Evolutionary conservation across 2,113 vertebrate genomes (phyloP), one percentile per base, ranked within the genome.

Genomic region (Charina bottae): DNA sequence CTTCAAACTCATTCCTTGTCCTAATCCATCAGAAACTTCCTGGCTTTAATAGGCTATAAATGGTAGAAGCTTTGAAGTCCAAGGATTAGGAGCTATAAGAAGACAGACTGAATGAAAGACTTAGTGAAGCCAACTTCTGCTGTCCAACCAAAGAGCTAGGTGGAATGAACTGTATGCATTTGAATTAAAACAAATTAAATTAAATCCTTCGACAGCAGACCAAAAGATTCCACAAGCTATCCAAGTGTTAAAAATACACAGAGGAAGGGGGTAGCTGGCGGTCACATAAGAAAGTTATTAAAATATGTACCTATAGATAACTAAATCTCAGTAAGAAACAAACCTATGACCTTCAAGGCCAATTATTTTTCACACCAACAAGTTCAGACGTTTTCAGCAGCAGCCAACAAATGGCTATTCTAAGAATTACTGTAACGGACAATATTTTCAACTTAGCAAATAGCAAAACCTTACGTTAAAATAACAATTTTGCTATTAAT

Each of bases 21-120:
- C 97, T 98, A 97, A 98, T 97, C 97, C 97, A 97, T 98, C 98
- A 98, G 98, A 98, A 98, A 97, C 98, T 98, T 98, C 98, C 97
- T 98, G 97, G 95, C 97, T 97, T 97, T 98, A 98, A 98, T 97
- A 96, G 97, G 98, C 98, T 97, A 98, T 98, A 98, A 98, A 98
- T 97, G 98, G 97, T 95, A 97, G 95, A 95, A 93, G 96, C 97
- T 98, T 98, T 98, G 97, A 97, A 98, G 97, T 97, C 93, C 60
- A 10, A 92, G 97, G 97, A 98, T 98, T 97, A 97, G 96, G 95
- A 95, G 96, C 96, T 93, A 92, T 97, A 97, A 97, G 94, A 97
- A 97, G 97, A 96, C 94, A 93, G 96, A 93, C 95, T 85, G 94
- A 97, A 97, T 0, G 6, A 97, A 95, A 96, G 96, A 95, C 95